phyloP scores from a whole-genome alignment of 2,113 vertebrate genomes.

The Hippocampus barbouri region DNA sequence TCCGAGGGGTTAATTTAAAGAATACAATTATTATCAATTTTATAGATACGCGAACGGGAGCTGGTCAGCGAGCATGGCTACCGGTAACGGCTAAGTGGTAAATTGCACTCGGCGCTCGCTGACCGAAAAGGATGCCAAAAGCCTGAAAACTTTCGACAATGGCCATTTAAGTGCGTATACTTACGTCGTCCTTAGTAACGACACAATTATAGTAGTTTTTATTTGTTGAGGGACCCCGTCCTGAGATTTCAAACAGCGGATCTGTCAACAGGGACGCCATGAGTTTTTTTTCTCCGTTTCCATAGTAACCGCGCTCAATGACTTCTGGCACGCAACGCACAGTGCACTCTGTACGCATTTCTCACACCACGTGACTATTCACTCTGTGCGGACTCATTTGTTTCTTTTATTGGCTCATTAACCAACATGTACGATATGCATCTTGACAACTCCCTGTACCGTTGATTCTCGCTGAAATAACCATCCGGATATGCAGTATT shows the following conservation, averaged over 20 bases:
- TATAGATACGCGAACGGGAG: not conserved
- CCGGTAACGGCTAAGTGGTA: not conserved
- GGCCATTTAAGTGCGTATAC: slow-evolving; percentile 24
- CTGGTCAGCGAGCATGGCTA: not conserved
- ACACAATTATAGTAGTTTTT: slow-evolving; percentile 72
- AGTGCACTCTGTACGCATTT: not conserved
- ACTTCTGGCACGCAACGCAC: not conserved
- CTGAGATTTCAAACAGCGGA: slow-evolving; percentile 63
- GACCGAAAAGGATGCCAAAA: not conserved
- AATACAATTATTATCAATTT: not conserved
- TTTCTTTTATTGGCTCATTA: too few species aligned
- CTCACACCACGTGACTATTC: too few species aligned
- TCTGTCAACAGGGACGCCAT: slow-evolving; percentile 64
- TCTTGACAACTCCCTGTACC: not conserved
- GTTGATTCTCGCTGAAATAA: not conserved
- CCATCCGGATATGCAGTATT: slow-evolving; percentile 41
- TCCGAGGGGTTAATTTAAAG: not conserved
- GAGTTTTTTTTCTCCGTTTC: slow-evolving; percentile 36
- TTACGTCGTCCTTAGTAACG: slow-evolving; percentile 69
- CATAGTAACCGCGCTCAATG: not conserved
- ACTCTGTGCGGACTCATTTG: too few species aligned
- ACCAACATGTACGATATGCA: not conserved
- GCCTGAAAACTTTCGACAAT: not conserved
- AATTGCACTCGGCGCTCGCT: too few species aligned
- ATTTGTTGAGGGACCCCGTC: slow-evolving; percentile 67